Base-by-base conservation (phyloP, 1,140 invertebrate genomes). In the Propsilocerus akamusi region DNA sequence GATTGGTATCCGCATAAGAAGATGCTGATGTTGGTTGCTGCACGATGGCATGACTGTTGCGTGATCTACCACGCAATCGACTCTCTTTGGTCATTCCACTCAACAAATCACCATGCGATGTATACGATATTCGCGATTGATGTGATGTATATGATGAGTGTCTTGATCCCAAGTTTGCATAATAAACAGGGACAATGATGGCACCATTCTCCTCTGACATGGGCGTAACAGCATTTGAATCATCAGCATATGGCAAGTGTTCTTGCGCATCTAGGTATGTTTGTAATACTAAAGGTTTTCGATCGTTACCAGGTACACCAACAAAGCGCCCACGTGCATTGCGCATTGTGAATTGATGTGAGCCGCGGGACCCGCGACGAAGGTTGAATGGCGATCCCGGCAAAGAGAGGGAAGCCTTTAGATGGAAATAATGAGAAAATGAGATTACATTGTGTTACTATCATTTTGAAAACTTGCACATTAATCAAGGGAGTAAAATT, bases 161-260 rank as follows among this genome's bases (percentile, higher is more conserved):
- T 53, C 89, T 76, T 49, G 87, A 91, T 54, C 83, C 77, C 65
- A 86, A 73, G 68, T 80, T 86, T 53, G 82, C 74, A 63, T 85
- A 85, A 66, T 89, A 89, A 57, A 87, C 80, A 6, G 89, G 86
- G 53, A 94, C 84, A 56, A 93, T 85, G 65, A 93, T 92, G 55
- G 87, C 87, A 56, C 90, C 89, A 66, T 93, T 94, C 66, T 97
- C 92, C 71, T 97, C 94, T 48, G 90, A 95, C 86, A 95, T 94
- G 11, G 94, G 94, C 41, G 93, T 97, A 3, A 96, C 93, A 47
- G 93, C 94, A 61, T 92, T 92, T 46, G 91, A 96, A 67, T 97
- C 93, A 66, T 97, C 94, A 24, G 92, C 93, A 67, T 92, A 97
- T 12, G 94, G 94, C 58, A 97, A 76, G 67, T 96, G 89, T 71